Base-by-base conservation (phyloP, 2,888 invertebrate genomes). In the Perizoma affinitatum region DNA sequence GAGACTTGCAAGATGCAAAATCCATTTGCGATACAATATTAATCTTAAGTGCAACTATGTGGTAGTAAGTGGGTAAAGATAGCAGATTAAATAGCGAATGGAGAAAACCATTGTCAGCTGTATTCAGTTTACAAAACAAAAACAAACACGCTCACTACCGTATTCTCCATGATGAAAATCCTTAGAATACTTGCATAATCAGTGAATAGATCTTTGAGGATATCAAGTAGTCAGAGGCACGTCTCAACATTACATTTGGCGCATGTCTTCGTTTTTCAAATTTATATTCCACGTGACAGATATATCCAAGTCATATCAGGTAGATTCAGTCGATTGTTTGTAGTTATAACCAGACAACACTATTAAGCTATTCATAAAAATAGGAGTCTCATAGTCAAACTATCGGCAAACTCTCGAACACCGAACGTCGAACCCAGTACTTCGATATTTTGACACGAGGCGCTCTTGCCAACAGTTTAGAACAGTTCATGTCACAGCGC, bases 21-120 rank as follows among this genome's bases (percentile, higher is more conserved):
- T 67, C 67, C 58, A 63, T 73, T 74, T 72, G 63, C 63, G 54
- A 61, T 55, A 69, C 67, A 68, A 71, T 70, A 68, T 66, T 62
- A 58, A 48, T 71, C 64, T 68, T 67, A 67, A 55, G 63, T 64
- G 63, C 58, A 62, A 58, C 58, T 63, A 55, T 58, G 62, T 58
- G 62, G 47, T 52, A 51, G 40, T 54, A 55, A 44, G 50, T 0
- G 38, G 38, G 7, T 38, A 7, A 38, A 7, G 38, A 38, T 5
- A 38, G 38, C 4, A 7, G 7, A 38, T 38, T 7, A 38, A 38
- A 38, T 38, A 6, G 40, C 40, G 40, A 9, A 6, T 7, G 9
- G 8, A 40, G 40, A 40, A 40, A 40, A 22, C 1, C 22, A 22
- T 22, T 2, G 1, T 22, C 22, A 22, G 22, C 22, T 22, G 3